phyloP scores from a whole-genome alignment of 2,888 invertebrate species.

The Euplagia quadripunctaria region DNA sequence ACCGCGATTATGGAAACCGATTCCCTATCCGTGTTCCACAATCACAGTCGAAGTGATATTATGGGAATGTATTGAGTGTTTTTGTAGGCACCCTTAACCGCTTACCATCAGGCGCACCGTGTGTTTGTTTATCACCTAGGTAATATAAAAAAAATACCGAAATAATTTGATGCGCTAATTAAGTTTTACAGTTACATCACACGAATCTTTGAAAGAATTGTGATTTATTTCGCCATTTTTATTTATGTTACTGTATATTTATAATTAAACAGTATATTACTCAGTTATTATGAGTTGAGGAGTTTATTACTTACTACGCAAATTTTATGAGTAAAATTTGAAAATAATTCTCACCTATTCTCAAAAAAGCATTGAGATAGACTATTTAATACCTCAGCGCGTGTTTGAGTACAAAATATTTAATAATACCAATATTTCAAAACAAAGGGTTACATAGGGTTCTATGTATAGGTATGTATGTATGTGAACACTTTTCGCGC shows the following conservation, averaged over 20 bases:
- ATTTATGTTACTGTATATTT: too few relatives aligned
- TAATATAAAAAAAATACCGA: background rate
- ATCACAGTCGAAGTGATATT: background rate
- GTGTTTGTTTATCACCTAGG: background rate
- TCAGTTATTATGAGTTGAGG: too few relatives aligned
- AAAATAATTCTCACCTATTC: too few relatives aligned
- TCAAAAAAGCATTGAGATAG: too few relatives aligned
- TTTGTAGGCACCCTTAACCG: too few relatives aligned
- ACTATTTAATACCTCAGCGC: too few relatives aligned
- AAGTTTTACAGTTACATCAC: background rate
- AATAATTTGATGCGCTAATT: background rate
- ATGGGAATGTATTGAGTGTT: background rate
- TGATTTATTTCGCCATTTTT: too few relatives aligned
- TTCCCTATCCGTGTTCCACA: too few relatives aligned
- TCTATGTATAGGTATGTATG: constrained; percentile 28
- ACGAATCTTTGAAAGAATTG: background rate
- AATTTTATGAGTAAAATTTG: too few relatives aligned
- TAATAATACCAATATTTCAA: constrained; percentile 24
- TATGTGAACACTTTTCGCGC: constrained; percentile 42
- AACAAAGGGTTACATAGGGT: constrained; percentile 25
- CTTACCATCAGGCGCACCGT: background rate
- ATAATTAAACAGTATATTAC: too few relatives aligned
- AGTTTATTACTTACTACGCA: too few relatives aligned
- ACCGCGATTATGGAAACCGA: too few relatives aligned
- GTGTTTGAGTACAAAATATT: background rate